Conservation (phyloP, 1,140 invertebrate species). For the Magallana gigas region DNA sequence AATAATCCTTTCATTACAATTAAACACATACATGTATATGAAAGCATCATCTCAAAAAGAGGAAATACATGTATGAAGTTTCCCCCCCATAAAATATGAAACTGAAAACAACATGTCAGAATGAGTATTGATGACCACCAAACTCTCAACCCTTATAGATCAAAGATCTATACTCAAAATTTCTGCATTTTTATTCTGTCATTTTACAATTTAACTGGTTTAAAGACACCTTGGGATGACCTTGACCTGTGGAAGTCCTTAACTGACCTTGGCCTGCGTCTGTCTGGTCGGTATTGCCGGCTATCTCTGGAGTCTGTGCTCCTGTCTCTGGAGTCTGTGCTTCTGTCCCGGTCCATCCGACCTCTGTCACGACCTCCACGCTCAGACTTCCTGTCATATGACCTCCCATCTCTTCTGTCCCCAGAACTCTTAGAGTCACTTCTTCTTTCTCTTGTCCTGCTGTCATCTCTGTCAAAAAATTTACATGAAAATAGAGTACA, state of each 20-base stretch:
- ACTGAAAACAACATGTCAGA: no score
- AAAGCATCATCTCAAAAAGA: no score
- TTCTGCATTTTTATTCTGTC: no score
- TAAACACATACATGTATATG: no score
- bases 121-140: no score
- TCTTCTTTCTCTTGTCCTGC: constrained; percentile 41
- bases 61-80: no score
- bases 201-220: background rate
- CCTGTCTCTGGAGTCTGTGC: constrained; percentile 16
- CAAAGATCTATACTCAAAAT: no score
- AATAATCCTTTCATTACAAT: background rate
- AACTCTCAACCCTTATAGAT: no score
- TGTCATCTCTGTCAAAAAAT: constrained; percentile 38
- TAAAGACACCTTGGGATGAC: background rate
- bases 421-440: constrained; percentile 28
- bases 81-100: no score
- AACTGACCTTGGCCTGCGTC: constrained; percentile 20
- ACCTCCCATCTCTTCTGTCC: constrained; percentile 30
- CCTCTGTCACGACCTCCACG: constrained; percentile 5
- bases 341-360: constrained; percentile 1
- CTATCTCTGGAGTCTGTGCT: constrained; percentile 19
- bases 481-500: background rate
- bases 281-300: constrained; percentile 32
- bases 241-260: constrained; percentile 12
- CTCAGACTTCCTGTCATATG: constrained; percentile 30